These are phyloP conservation scores for Megalurothrips usitatus DNA, from an alignment of 2,888 invertebrate species.

Conservation along the genomic window DNA sequence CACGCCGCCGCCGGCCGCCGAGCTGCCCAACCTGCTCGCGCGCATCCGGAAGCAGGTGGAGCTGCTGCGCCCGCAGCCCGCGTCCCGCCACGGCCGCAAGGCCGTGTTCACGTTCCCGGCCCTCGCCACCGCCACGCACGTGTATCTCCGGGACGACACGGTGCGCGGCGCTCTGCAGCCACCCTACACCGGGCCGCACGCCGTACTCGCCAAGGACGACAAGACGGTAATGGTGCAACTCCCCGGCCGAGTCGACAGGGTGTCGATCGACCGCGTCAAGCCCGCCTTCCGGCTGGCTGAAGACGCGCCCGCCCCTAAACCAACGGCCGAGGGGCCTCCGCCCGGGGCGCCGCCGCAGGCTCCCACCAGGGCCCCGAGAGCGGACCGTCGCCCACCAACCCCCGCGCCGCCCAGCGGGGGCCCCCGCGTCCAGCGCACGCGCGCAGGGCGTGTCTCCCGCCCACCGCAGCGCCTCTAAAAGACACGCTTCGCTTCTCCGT, in stretches of 20 bases:
- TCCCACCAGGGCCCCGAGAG: no score
- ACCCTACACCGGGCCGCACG: no score
- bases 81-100: background rate
- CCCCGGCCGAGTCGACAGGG: constrained; percentile 29
- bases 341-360: no score
- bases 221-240: constrained; percentile 32
- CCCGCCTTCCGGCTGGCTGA: constrained; percentile 33
- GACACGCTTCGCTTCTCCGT: no score
- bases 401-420: no score
- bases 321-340: no score
- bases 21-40: constrained; percentile 35
- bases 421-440: no score
- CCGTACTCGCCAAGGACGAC: no score
- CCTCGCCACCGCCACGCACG: constrained; percentile 36
- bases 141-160: constrained; percentile 35
- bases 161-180: constrained; percentile 29
- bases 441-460: no score
- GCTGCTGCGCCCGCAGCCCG: constrained; percentile 32
- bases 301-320: no score
- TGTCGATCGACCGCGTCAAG: constrained; percentile 37
- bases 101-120: constrained; percentile 35
- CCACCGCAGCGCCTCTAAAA: no score
- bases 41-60: constrained; percentile 40
- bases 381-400: no score
- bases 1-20: constrained; percentile 38